Conservation (phyloP, 35 echinoderm and acorn worm species). For the Amphiura filiformis region DNA sequence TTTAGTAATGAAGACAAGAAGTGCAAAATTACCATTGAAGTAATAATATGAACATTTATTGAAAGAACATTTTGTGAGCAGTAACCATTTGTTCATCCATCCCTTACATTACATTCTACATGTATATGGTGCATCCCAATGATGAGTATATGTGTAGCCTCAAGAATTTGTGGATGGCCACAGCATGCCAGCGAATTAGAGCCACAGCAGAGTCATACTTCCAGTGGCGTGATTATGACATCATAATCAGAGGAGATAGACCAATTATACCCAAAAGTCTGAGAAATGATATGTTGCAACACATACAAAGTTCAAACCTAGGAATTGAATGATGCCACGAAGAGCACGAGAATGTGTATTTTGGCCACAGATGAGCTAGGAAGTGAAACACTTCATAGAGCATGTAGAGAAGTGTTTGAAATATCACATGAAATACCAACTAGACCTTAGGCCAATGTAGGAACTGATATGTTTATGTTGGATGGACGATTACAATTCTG, state of each 20-base stretch:
- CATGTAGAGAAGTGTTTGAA: slow-evolving; percentile 48
- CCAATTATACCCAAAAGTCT: slow-evolving; percentile 42
- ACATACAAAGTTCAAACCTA: slow-evolving; percentile 44
- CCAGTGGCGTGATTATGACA: slow-evolving; percentile 34
- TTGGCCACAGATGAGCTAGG: slow-evolving; percentile 52
- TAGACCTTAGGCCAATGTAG: slow-evolving; percentile 51
- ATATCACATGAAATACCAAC: slow-evolving; percentile 38
- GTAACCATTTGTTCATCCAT: too few relatives aligned
- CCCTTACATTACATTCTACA: too few relatives aligned
- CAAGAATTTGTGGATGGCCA: background rate
- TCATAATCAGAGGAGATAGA: slow-evolving; percentile 46
- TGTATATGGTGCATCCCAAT: too few relatives aligned
- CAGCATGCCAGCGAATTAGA: background rate
- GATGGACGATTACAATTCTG: slow-evolving; percentile 39
- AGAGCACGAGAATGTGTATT: slow-evolving; percentile 56
- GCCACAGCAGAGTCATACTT: slow-evolving; percentile 14
- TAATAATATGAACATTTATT: too few relatives aligned
- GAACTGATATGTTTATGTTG: slow-evolving; percentile 36
- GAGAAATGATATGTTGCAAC: slow-evolving; percentile 44
- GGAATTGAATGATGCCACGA: slow-evolving; percentile 50
- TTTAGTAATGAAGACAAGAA: too few relatives aligned
- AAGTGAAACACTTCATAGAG: slow-evolving; percentile 54
- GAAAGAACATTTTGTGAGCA: too few relatives aligned
- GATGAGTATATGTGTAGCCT: slow-evolving; percentile 14
- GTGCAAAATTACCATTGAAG: too few relatives aligned